Conservation (phyloP, 2,888 invertebrate genomes). For the Rambutsinella grinnellia region DNA sequence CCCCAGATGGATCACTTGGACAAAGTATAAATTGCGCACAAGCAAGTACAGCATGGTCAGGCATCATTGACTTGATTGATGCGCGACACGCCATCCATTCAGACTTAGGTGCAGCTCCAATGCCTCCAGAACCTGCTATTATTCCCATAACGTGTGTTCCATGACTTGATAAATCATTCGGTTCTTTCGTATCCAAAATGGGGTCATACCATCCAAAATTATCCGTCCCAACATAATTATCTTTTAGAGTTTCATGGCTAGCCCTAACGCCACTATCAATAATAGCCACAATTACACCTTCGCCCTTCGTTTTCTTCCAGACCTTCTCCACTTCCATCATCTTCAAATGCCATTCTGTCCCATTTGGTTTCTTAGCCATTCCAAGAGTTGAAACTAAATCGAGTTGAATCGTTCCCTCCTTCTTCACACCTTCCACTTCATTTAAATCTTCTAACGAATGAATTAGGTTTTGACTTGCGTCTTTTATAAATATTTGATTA, state of each 20-base stretch:
- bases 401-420: no score
- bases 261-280: slow-evolving; percentile 23
- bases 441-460: no score
- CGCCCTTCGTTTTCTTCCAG: neutral
- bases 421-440: no score
- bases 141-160: slow-evolving; percentile 10
- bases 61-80: neutral
- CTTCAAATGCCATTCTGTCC: no score
- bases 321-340: no score
- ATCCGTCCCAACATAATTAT: slow-evolving; percentile 8
- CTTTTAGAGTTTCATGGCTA: slow-evolving; percentile 20
- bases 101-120: neutral
- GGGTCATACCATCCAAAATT: slow-evolving; percentile 26
- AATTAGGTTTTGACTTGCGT: no score
- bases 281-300: slow-evolving; percentile 10
- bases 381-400: no score
- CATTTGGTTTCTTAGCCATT: no score
- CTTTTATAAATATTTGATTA: no score
- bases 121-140: neutral
- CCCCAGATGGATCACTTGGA: neutral
- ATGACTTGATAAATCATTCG: slow-evolving; percentile 1
- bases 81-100: neutral
- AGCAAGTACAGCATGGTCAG: neutral
- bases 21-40: neutral
- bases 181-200: neutral